Base-by-base conservation (phyloP, 2,888 invertebrate genomes). In the Axea sp. region DNA sequence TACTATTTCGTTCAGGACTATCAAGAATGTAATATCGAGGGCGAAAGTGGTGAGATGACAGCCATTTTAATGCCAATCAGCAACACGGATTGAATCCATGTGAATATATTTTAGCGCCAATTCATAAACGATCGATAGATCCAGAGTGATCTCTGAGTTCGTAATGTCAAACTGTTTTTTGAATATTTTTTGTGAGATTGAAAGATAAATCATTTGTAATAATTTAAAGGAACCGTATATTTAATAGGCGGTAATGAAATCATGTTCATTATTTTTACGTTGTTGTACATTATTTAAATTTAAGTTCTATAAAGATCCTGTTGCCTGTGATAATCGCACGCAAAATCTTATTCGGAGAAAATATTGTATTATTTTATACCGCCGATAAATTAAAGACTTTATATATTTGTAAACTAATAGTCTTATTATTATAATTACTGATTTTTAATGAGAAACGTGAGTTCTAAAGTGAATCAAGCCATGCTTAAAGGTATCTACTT, bases 1-100 rank as follows among this genome's bases (percentile, higher is more conserved):
- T 81, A 82, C 14, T 77, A 77, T 8, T 80, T 82, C 78, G 72
- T 80, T n/a, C 65, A 78, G 17, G 76, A 81, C 53, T 80, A 78
- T n/a, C 62, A 62, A 14, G 69, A 71, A 14, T 71, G 62, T 11
- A 62, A 60, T 31, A 22, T 71, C 8, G 60, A 60, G 26, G 47
- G 35, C 1, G 59, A 69, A 24, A 60, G 37, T n/a, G 47, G 60
- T 5, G 60, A 73, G 4, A 33, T 60, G 0, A 28, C 43, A 3
- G 43, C 62, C n/a, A 76, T 69, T 15, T 64, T 64, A 11, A 51
- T 72, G 0, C 17, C 51, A 0, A 53, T 69, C 15, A 35, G 12
- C 2, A 31, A 43, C 3, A 26, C 26, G n/a, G 37, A 43, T 30
- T 35, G 24, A 45, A 8, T 6, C 8, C n/a, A 14, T 9, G 12